Percentiles rank a stretch among this genome's conserved stretches.
Conservation (phyloP, 1,140 invertebrate genomes). For the Camponotus pennsylvanicus region DNA sequence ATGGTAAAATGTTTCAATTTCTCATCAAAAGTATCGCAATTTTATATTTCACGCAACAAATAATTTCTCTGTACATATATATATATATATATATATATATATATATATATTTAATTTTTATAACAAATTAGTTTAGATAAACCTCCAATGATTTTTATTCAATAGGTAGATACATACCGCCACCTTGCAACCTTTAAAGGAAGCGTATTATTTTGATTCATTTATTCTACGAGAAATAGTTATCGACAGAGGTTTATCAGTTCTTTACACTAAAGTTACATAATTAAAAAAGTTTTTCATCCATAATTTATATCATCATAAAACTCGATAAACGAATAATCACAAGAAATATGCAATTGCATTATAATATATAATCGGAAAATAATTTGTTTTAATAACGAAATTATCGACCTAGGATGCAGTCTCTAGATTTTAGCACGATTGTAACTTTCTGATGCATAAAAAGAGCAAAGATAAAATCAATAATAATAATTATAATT, state of each 20-base stretch:
- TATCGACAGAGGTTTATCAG: conserved; percentile 39
- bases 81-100: too few species aligned
- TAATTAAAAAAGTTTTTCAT: not conserved
- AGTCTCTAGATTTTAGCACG: not conserved
- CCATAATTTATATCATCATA: not conserved
- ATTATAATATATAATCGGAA: not conserved
- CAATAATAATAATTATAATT: not conserved
- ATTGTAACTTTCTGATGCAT: conserved; percentile 6
- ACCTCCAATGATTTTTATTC: not conserved
- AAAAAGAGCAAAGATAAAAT: not conserved
- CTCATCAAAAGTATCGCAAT: not conserved
- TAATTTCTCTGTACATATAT: too few species aligned
- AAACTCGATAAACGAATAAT: not conserved
- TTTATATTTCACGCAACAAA: too few species aligned
- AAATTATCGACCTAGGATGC: conserved; percentile 54
- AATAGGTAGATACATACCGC: conserved; percentile 23
- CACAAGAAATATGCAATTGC: not conserved
- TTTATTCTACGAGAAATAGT: conserved; percentile 35
- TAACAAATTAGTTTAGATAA: too few species aligned
- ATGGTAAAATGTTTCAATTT: too few species aligned
- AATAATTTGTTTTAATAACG: conserved; percentile 11
- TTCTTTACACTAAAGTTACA: not conserved
- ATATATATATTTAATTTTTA: too few species aligned
- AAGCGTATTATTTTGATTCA: conserved; percentile 20
- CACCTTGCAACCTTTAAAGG: conserved; percentile 39